phyloP scores from a whole-genome alignment of 2,797 vertebrate species.

The Astyanax mexicanus region DNA sequence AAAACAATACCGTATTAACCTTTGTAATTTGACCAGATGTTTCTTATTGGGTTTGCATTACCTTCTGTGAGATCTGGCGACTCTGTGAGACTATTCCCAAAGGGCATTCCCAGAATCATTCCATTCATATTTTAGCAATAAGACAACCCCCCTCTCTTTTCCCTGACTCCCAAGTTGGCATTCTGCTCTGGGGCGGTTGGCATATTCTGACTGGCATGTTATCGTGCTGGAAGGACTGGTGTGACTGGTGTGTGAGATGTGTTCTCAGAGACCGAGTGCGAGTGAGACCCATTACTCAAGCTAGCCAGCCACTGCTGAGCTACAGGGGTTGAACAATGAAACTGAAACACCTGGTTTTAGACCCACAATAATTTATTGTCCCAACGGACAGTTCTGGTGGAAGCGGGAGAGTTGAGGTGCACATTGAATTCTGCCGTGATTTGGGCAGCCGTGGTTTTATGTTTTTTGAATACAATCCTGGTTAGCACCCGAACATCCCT shows the following conservation, averaged over 20 bases:
- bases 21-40: neutral
- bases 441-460: no score
- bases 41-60: neutral
- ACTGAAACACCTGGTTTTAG: no score
- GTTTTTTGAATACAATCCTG: no score
- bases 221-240: neutral
- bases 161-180: neutral
- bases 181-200: neutral
- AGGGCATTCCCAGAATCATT: neutral
- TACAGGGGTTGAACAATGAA: no score
- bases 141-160: neutral
- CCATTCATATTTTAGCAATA: conserved; percentile 5
- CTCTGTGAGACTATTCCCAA: no score
- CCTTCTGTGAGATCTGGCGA: neutral
- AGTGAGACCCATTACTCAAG: neutral
- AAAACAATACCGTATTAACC: neutral
- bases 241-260: neutral
- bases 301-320: no score
- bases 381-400: no score
- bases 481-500: no score
- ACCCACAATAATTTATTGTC: no score
- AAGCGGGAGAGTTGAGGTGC: no score
- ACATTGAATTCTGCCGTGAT: no score
- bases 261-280: neutral
- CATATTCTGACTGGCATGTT: neutral